Conservation (phyloP, 2,888 invertebrate species). For the Temnothorax rugatulus region DNA sequence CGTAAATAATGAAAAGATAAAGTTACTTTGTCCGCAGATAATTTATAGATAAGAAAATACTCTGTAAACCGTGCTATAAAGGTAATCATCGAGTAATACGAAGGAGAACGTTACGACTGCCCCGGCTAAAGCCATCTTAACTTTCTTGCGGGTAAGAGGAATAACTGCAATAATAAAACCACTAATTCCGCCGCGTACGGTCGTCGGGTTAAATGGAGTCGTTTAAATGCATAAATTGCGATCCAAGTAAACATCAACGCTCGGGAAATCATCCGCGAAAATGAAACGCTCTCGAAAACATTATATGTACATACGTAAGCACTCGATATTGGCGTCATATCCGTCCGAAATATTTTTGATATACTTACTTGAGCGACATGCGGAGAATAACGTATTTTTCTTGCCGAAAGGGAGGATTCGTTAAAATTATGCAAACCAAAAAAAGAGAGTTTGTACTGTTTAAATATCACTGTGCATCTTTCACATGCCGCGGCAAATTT, state of each 20-base stretch:
- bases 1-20: neutral
- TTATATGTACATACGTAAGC: neutral
- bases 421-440: neutral
- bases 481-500: neutral
- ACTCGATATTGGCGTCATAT: neutral
- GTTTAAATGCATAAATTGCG: neutral
- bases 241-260: neutral
- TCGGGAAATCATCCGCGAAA: neutral
- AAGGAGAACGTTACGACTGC: conserved; percentile 11
- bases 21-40: neutral
- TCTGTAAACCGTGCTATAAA: conserved; percentile 10
- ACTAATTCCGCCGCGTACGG: neutral
- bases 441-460: neutral
- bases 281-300: neutral
- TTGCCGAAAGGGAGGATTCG: neutral
- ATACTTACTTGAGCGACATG: neutral
- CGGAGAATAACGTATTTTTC: neutral
- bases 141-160: neutral
- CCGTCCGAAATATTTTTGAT: neutral
- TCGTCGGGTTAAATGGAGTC: conserved; percentile 8
- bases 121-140: neutral
- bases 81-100: neutral
- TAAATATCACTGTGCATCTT: conserved; percentile 10
- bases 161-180: conserved; percentile 17
- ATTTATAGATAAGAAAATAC: neutral